Evolutionary conservation across 1,140 invertebrate species (phyloP), one percentile per base, ranked within the genome.

Genomic region (Papilio machaon): DNA sequence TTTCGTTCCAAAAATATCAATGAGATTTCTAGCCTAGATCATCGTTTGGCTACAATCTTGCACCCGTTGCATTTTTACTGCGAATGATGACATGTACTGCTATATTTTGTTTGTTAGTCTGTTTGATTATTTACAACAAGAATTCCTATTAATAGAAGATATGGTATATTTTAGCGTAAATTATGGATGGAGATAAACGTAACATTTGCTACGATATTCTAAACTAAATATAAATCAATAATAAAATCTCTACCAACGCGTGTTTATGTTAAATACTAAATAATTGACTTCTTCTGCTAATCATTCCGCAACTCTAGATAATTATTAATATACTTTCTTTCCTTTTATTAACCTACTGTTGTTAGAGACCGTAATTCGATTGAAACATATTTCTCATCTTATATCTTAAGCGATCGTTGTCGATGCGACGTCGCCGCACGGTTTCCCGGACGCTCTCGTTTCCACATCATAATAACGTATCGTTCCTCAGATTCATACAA

Each of bases 401-500:
- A 19, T n/a, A 46, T 19, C 19, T 49, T 19, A 75, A 46, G 46
- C 73, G n/a, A 6, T 74, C 10, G 17, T 38, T 23, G 67, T 35
- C 73, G 9, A 76, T 43, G 38, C 38, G 7, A 52, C 74, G 74
- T 52, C 74, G 47, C 23, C 19, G 30, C 19, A 49, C n/a, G 35
- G 60, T 60, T 60, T 78, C 52, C 54, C 38, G 54, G 23, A 38
- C 76, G 77, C 19, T 79, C 77, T 67, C 77, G 19, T 79, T 79
- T 79, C 60, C 77, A 79, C 35, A 58, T 19, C 58, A 46, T 64
- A 79, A 46, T 58, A 35, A 79, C 11, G 58, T 79, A 64, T 64
- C 54, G 58, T 79, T 47, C 43, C 77, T 64, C 77, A 52, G 77
- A 46, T 79, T 79, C 38, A 79, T 46, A 23, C 77, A 79, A 79